A percentile compares a stretch with the other conserved stretches of the same genome.
Conservation (phyloP, 2,888 invertebrate species). For the Meteorus cinctellus region DNA sequence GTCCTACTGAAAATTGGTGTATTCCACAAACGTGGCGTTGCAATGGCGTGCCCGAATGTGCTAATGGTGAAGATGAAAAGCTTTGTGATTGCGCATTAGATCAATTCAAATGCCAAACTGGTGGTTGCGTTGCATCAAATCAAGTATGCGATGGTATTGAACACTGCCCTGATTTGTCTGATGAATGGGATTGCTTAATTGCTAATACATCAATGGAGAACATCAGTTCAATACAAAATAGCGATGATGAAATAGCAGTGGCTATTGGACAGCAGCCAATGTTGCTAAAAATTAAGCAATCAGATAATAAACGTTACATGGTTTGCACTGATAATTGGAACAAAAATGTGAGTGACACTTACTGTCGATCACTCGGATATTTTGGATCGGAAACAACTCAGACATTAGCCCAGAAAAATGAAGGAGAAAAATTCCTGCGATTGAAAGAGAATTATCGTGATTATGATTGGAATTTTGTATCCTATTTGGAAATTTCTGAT, state of each 20-base stretch:
- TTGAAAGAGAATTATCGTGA: slow-evolving; percentile 54
- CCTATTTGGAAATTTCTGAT: slow-evolving; percentile 73
- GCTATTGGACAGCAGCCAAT: slow-evolving; percentile 33
- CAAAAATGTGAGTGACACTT: slow-evolving; percentile 74
- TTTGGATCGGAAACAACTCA: slow-evolving; percentile 72
- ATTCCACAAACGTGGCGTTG: slow-evolving; percentile 77
- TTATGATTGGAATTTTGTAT: slow-evolving; percentile 67
- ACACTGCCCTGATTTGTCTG: slow-evolving; percentile 79
- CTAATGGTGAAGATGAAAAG: slow-evolving; percentile 77
- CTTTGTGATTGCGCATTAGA: slow-evolving; percentile 76
- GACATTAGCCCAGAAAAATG: slow-evolving; percentile 74
- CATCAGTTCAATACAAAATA: slow-evolving; percentile 51
- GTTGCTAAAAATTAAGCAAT: slow-evolving; percentile 56
- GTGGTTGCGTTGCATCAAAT: slow-evolving; percentile 76
- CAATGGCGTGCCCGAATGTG: slow-evolving; percentile 77
- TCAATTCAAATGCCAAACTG: slow-evolving; percentile 77
- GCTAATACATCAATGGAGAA: slow-evolving; percentile 52
- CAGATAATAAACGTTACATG: slow-evolving; percentile 68
- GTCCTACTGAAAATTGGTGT: slow-evolving; percentile 77
- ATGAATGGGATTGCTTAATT: slow-evolving; percentile 77
- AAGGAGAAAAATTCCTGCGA: slow-evolving; percentile 70
- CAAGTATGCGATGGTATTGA: slow-evolving; percentile 77
- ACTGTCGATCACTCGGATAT: slow-evolving; percentile 77
- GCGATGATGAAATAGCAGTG: slow-evolving; percentile 48
- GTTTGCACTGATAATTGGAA: slow-evolving; percentile 77